Evolutionary conservation across 2,113 vertebrate species (phyloP), one percentile per base, ranked within the genome.

Genomic region (Gallinago paraguaiae): DNA sequence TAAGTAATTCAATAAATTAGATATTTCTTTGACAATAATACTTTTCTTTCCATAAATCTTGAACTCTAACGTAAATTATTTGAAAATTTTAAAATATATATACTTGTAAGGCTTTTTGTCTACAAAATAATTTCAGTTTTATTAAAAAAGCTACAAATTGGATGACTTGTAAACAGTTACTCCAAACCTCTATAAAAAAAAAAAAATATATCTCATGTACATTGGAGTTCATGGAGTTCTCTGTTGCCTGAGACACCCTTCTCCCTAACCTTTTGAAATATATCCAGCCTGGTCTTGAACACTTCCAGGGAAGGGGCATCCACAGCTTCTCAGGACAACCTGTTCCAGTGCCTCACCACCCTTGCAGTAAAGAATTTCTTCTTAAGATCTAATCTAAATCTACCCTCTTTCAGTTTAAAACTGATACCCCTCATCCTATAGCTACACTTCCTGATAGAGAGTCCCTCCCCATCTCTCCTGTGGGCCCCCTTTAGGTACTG

Each of bases 181-280:
- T 63, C 14, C 15, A 82, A 90, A 48, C 1, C 6, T 48, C 4
- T 70, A 33, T 2, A 54, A 19, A 65, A 67, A 63, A 24, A 33
- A 75, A 24, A n/a, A 30, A 43, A 25, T 9, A 3, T 6, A 6
- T 18, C 19, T 53, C 0, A 1, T 37, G 4, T 31, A 11, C 28
- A 24, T 28, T 37, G 23, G 17, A 77, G 8, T 54, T 64, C 11
- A 33, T 33, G 3, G 28, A 77, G 7, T 2, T 68, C 22, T 79
- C 3, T 56, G 6, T 43, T 85, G 20, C 10, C 25, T 60, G 54
- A 46, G 54, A 61, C 5, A 20, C 45, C 65, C 20, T 61, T 85
- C 13, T 64, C 13, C 19, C 15, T 72, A 63, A 79, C 1, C 6
- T 53, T 79, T 87, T 41, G 28, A 75, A 82, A 35, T 39, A 78